Evolutionary conservation across 2,797 vertebrate genomes (phyloP).

Genomic region (Tympanoctomys barrerae): DNA sequence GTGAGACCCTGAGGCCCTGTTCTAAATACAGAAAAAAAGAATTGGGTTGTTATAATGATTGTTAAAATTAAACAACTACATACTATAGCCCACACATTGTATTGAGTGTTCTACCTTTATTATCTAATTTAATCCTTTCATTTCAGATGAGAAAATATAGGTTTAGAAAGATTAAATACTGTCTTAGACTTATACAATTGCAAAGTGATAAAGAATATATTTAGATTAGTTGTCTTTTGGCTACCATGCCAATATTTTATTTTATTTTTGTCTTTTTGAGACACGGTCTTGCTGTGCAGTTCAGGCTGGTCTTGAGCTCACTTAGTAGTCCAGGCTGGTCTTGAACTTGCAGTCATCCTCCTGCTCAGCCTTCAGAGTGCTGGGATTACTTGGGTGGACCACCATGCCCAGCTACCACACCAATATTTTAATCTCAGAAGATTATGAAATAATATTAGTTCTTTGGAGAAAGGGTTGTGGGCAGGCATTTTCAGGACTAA

Average conservation of each 20-base stretch:
- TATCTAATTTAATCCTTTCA: not conserved
- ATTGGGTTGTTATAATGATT: not conserved
- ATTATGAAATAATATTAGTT: not conserved
- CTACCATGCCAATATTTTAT: not conserved
- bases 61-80: not conserved
- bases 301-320: too few species aligned
- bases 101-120: not conserved
- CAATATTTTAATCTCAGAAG: not conserved
- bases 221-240: not conserved
- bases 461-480: not conserved
- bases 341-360: too few species aligned
- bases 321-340: too few species aligned
- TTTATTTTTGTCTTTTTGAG: too few species aligned
- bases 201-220: not conserved
- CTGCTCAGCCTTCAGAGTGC: too few species aligned
- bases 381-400: too few species aligned
- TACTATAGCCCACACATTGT: not conserved
- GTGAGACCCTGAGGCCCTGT: too few species aligned
- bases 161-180: not conserved
- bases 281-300: too few species aligned
- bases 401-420: not conserved
- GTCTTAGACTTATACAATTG: not conserved
- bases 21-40: not conserved
- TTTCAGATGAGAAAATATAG: not conserved
- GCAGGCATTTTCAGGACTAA: not conserved